Base-by-base conservation (phyloP, 2,797 vertebrate species). In the Lates japonicus region DNA sequence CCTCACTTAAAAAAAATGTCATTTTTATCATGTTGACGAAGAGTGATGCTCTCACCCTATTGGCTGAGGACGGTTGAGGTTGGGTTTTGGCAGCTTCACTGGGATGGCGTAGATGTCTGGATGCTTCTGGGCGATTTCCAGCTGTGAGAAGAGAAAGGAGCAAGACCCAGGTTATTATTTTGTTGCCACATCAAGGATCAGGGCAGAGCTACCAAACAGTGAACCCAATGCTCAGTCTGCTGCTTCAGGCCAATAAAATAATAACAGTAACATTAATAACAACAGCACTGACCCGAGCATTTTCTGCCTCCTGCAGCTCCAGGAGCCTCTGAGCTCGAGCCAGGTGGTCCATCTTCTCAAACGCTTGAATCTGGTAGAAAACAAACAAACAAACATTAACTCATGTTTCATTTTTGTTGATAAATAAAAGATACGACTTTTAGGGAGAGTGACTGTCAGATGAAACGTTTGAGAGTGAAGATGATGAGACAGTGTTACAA, bases 71-170 rank as follows among this genome's bases (percentile, higher is more conserved):
- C 96, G 95, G 92, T 92, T 96, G 29, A 95, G 94, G 73, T 98
- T 97, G 29, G 95, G 93, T 66, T 98, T 99, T 63, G 94, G 96
- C 78, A 93, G 84, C 94, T 99, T 99, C 58, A 97, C 46, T n/a
- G 98, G 97, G 83, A 99, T 93, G 25, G 98, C 98, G 54, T 99
- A 99, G 94, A 99, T 98, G 86, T 99, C 98, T 0, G 98, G 98
- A 84, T 98, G 97, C 92, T 97, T 99, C 93, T 99, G 98, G 78
- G 98, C 97, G 55, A 99, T 97, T 95, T 99, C 98, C 91, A 99
- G 81, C 98, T 99, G 92, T 64, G 79, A 68, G 74, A 37, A 79
- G 46, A 76, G 83, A 87, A 35, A 37, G 17, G 29, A 72, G 54
- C 5, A 64, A 48, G 70, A 78, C 8, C 82, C 80, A 88, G 59